Percentiles rank a stretch among this genome's conserved stretches.
These are phyloP conservation scores for Tragelaphus strepsiceros DNA, from an alignment of 2,113 vertebrate genomes.

Conservation along the genomic window DNA sequence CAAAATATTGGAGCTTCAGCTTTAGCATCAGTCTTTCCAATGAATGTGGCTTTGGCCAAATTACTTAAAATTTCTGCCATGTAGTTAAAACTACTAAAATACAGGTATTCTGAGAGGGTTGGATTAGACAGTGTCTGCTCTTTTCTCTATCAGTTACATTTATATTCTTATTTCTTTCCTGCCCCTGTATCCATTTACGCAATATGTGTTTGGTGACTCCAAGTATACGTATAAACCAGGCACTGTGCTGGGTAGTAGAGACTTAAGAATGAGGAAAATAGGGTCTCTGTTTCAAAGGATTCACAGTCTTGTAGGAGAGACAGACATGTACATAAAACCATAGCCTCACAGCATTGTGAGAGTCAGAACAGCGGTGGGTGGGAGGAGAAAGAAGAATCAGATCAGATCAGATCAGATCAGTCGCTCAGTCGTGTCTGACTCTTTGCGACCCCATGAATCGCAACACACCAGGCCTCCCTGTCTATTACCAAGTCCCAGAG, in stretches of 20 bases:
- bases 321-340: neutral
- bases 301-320: neutral
- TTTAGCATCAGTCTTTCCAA: neutral
- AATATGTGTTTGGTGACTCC: neutral
- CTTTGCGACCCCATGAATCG: too few relatives aligned
- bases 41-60: neutral
- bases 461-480: too few relatives aligned
- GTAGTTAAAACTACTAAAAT: neutral
- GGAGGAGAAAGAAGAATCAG: neutral
- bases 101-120: neutral
- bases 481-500: too few relatives aligned
- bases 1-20: neutral
- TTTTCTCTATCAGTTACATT: neutral
- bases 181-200: neutral
- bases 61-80: neutral
- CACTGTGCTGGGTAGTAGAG: neutral
- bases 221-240: neutral
- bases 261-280: neutral
- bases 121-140: neutral
- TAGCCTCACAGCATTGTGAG: neutral
- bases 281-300: neutral
- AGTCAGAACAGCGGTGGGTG: neutral
- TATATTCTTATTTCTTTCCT: conserved; percentile 1
- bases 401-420: too few relatives aligned
- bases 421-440: too few relatives aligned